These are phyloP conservation scores for Pseudomyrmex flavicornis DNA, from an alignment of 1,140 invertebrate species.

Conservation along the genomic window DNA sequence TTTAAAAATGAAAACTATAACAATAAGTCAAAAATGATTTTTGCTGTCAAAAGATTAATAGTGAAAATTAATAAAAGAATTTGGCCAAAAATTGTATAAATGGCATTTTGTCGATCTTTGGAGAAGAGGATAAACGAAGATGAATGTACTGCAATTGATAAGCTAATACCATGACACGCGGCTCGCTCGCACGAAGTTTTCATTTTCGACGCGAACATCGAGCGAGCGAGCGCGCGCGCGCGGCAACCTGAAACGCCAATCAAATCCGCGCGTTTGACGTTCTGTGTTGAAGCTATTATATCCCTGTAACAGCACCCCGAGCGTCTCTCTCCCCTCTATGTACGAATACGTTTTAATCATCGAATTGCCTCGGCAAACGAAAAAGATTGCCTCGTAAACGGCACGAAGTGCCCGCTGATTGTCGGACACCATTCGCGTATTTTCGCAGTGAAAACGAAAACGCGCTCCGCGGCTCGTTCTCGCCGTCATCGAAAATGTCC, in stretches of 20 bases:
- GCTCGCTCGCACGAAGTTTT: slow-evolving; percentile 7
- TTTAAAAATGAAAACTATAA: no score
- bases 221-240: neutral
- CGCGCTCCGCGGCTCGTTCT: slow-evolving; percentile 51
- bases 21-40: no score
- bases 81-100: neutral
- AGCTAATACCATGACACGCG: slow-evolving; percentile 39
- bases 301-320: slow-evolving; percentile 37
- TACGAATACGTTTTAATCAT: slow-evolving; percentile 66
- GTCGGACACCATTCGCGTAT: slow-evolving; percentile 64
- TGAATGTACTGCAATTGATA: slow-evolving; percentile 38
- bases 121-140: slow-evolving; percentile 20
- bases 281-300: slow-evolving; percentile 48
- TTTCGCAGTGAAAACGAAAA: slow-evolving; percentile 52
- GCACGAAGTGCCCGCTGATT: slow-evolving; percentile 63
- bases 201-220: slow-evolving; percentile 53
- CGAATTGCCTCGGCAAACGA: slow-evolving; percentile 61
- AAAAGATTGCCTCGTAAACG: slow-evolving; percentile 66
- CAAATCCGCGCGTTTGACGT: slow-evolving; percentile 46
- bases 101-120: neutral
- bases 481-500: slow-evolving; percentile 61
- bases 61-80: slow-evolving; percentile 12
- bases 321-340: slow-evolving; percentile 4
- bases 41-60: neutral
- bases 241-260: slow-evolving; percentile 56